Evolutionary conservation across 2,797 vertebrate genomes (phyloP).

Genomic region (Semotilus atromaculatus): DNA sequence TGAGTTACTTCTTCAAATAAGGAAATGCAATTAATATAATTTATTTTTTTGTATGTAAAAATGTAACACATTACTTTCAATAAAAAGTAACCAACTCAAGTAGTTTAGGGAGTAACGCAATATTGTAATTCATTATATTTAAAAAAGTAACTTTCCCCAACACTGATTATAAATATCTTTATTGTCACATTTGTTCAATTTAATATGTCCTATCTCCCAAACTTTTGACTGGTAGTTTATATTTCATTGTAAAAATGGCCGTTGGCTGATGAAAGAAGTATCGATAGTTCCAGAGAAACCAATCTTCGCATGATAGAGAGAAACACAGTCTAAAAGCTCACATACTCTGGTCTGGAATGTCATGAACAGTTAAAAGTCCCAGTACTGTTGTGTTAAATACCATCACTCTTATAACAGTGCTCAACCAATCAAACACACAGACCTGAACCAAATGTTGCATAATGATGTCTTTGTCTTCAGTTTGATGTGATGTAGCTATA

Average conservation of each 20-base stretch:
- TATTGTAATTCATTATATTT: neutral
- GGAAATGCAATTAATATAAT: neutral
- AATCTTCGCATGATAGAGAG: neutral
- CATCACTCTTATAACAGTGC: neutral
- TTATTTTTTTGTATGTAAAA: neutral
- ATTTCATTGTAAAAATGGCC: neutral
- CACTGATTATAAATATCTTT: neutral
- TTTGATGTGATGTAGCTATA: neutral
- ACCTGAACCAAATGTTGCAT: neutral
- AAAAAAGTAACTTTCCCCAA: neutral
- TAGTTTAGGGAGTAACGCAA: neutral
- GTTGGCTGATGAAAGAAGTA: neutral
- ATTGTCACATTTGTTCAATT: neutral
- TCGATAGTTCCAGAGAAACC: neutral
- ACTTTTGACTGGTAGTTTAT: neutral
- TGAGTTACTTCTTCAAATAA: neutral
- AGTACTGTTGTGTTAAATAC: neutral
- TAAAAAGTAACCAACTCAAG: neutral
- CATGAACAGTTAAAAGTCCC: neutral
- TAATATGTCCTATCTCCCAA: neutral
- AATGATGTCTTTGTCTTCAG: neutral
- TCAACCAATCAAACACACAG: neutral
- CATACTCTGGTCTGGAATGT: neutral
- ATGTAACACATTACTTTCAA: neutral
- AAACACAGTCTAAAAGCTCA: neutral